phyloP scores from a whole-genome alignment of 2,797 vertebrate genomes.

The Saguinus oedipus region DNA sequence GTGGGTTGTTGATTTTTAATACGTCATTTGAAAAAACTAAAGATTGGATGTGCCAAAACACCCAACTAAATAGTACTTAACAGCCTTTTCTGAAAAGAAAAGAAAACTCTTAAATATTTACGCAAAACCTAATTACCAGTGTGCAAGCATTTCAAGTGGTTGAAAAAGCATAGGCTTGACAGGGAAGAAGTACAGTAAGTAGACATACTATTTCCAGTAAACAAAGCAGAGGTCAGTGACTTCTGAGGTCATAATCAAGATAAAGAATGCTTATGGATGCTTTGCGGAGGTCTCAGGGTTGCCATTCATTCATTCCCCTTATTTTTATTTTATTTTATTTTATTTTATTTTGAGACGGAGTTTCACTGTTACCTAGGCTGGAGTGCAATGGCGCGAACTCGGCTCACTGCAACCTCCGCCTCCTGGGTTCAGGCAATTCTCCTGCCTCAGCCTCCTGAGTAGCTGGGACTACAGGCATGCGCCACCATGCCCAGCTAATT shows the following conservation, averaged over 20 bases:
- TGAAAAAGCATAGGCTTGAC: constrained; percentile 21
- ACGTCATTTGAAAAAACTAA: constrained; percentile 61
- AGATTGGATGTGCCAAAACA: constrained; percentile 53
- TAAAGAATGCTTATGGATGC: background rate
- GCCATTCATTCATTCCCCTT: no score
- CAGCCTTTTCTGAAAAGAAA: constrained; percentile 49
- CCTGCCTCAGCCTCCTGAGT: no score
- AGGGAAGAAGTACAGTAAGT: background rate
- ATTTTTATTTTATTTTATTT: no score
- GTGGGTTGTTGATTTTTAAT: constrained; percentile 47
- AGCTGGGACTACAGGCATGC: no score
- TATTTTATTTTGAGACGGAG: no score
- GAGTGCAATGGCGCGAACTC: no score
- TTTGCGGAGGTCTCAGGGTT: background rate
- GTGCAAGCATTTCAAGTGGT: constrained; percentile 30
- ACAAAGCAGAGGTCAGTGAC: background rate
- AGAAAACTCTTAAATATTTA: constrained; percentile 65
- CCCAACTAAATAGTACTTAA: constrained; percentile 57
- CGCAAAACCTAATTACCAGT: constrained; percentile 49
- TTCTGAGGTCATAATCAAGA: background rate
- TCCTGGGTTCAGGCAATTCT: no score
- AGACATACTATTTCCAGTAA: constrained; percentile 10
- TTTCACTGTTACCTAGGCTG: no score
- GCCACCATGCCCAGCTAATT: no score
- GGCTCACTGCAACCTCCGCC: no score